Evolutionary conservation across 1,140 invertebrate genomes (phyloP), one percentile per base, ranked within the genome.

Genomic region (Laodelphax striatellus): DNA sequence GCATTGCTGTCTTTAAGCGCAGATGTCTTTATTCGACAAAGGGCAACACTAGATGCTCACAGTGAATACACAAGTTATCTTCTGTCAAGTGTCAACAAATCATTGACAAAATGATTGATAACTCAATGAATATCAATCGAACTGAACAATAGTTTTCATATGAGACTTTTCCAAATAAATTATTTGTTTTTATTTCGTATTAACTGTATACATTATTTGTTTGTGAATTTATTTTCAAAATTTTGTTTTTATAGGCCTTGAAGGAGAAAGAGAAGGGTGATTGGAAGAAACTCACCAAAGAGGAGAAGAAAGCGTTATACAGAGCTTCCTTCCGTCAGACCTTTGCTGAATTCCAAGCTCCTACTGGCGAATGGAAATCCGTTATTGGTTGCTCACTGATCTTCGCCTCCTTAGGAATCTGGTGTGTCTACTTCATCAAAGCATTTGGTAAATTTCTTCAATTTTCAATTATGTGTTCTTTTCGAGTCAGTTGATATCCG

Each of bases 231-330:
- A 21, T 24, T n/a, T 22, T 50, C 28, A 1, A 1, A 38, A 38
- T 57, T 13, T 17, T 44, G 14, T 58, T 43, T 55, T 71, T 70
- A 0, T 63, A 88, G 82, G 83, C 81, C 31, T 76, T 98, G 44
- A 81, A 83, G 62, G 82, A 92, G 69, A 98, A 97, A 72, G 94
- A 98, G 74, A 92, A 91, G 74, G 92, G 89, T 34, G 94, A 97
- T 71, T 98, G 96, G 96, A 89, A 86, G 64, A 88, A 89, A 64
- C 72, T 98, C 6, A 83, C 85, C 5, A 68, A 89, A 0, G 89
- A 94, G 66, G 95, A 98, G 68, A 97, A 97, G 73, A 97, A 97
- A 78, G 79, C 80, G 0, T 74, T 98, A 14, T 98, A 98, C 77
- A 81, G 95, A 67, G 83, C 86, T 1, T 92, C 88, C 62, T 98